A percentile compares a stretch with the other conserved stretches of the same genome.
Evolutionary conservation across 2,888 invertebrate genomes (phyloP).

Genomic region (Diaprepes abbreviatus): DNA sequence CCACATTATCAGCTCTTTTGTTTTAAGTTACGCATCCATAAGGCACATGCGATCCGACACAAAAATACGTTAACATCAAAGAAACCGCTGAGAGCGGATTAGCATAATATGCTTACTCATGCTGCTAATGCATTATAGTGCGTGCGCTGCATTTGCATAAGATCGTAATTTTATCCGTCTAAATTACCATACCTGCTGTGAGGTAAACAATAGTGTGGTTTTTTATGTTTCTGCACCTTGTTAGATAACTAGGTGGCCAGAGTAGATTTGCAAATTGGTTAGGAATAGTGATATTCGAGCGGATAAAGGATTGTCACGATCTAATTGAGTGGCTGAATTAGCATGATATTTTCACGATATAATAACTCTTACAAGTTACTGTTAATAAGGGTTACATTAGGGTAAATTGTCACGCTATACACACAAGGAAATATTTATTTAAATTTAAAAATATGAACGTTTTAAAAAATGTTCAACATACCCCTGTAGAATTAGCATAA

Average conservation of each 20-base stretch:
- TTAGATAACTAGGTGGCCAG: slow-evolving; percentile 47
- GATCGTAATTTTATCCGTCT: slow-evolving; percentile 44
- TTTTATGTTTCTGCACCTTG: slow-evolving; percentile 48
- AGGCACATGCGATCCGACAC: background rate
- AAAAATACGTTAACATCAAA: slow-evolving; percentile 19
- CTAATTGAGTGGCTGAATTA: too few relatives aligned
- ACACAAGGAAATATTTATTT: too few relatives aligned
- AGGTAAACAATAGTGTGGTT: slow-evolving; percentile 42
- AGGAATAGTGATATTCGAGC: slow-evolving; percentile 6
- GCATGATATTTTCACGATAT: too few relatives aligned
- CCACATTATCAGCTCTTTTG: too few relatives aligned
- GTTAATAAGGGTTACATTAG: too few relatives aligned
- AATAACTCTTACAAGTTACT: too few relatives aligned
- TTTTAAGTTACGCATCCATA: too few relatives aligned
- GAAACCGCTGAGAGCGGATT: slow-evolving; percentile 26
- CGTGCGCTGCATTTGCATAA: slow-evolving; percentile 44
- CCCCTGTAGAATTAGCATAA: too few relatives aligned
- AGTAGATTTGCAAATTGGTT: slow-evolving; percentile 41
- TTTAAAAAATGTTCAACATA: too few relatives aligned
- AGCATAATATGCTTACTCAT: slow-evolving; percentile 45
- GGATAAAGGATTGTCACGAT: background rate
- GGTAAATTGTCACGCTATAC: too few relatives aligned
- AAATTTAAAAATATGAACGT: too few relatives aligned
- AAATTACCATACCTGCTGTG: slow-evolving; percentile 45
- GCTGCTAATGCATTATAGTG: slow-evolving; percentile 46